Evolutionary conservation across 2,113 vertebrate genomes (phyloP), one percentile per base, ranked within the genome.

Genomic region (Geococcyx californianus): DNA sequence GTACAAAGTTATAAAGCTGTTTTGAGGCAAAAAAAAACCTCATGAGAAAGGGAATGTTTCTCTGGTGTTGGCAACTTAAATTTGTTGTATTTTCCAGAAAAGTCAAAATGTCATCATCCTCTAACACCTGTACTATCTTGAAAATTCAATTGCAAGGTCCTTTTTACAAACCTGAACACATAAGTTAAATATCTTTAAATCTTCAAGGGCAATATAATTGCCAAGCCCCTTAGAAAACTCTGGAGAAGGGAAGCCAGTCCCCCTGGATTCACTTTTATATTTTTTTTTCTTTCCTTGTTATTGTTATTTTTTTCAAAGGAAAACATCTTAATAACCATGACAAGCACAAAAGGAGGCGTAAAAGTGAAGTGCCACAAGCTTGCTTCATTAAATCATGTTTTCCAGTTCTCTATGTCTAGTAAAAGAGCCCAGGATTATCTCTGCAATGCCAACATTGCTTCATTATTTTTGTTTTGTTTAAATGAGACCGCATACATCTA

Each of bases 1-100:
- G 69, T 86, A 95, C 86, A 24, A 40, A 29, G 29, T 42, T 93
- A 94, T 38, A 64, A 94, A 93, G 84, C 7, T 67, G 60, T 18
- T 51, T 56, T 64, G 55, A 84, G 64, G 79, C 74, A 95, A 96
- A 89, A 78, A 96, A 29, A 93, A 96, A 96, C 94, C 42, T 81
- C 1, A 1, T 40, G 66, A 45, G 82, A 87, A 21, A 66, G 38
- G 70, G 78, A 96, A 80, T 91, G 80, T 49, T 96, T 63, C 24
- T 90, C 28, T 58, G 60, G 24, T 93, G 16, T 44, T 56, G 75
- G 28, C 33, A 94, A 87, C 74, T 84, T 74, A 36, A 49, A 58
- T 62, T 24, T 74, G 72, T 84, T 83, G 64, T 60, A 5, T 47
- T 88, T 95, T 72, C 72, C 31, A 90, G 66, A 92, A 67, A 84